Evolutionary conservation across 2,888 invertebrate genomes (phyloP).

Genomic region (Drosophila antonietae): DNA sequence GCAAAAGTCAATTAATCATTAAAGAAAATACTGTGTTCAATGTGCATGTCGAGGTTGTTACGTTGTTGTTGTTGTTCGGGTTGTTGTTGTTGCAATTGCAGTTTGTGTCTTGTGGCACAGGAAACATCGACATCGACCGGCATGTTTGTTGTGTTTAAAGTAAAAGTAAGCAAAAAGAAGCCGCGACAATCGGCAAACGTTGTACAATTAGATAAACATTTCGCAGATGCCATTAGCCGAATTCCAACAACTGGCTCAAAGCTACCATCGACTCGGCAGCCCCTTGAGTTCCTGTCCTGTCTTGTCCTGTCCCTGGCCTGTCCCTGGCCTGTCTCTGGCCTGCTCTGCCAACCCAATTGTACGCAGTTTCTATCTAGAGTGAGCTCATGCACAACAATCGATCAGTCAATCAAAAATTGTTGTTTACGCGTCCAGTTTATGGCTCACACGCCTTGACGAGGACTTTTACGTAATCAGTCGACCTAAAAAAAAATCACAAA

Average conservation of each 20-base stretch:
- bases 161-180: conserved; percentile 63
- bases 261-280: conserved; percentile 18
- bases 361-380: conserved; percentile 22
- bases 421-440: conserved; percentile 44
- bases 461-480: conserved; percentile 44
- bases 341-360: conserved; percentile 30
- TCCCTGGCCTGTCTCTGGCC: too few relatives aligned
- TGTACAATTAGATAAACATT: conserved; percentile 73
- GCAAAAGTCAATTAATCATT: conserved; percentile 79
- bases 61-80: conserved; percentile 25
- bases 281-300: background rate
- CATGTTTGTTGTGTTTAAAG: conserved; percentile 55
- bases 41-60: conserved; percentile 60
- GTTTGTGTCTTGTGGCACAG: conserved; percentile 45
- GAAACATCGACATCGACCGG: conserved; percentile 48
- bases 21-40: conserved; percentile 72
- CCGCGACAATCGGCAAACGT: conserved; percentile 61
- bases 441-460: conserved; percentile 38
- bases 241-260: conserved; percentile 64
- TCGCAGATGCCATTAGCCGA: conserved; percentile 57
- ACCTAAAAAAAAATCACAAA: conserved; percentile 28
- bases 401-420: conserved; percentile 23
- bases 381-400: conserved; percentile 30
- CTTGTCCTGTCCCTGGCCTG: background rate
- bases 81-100: conserved; percentile 26